Base-by-base conservation (phyloP, 2,797 vertebrate species). In the Pseudochirops cupreus region DNA sequence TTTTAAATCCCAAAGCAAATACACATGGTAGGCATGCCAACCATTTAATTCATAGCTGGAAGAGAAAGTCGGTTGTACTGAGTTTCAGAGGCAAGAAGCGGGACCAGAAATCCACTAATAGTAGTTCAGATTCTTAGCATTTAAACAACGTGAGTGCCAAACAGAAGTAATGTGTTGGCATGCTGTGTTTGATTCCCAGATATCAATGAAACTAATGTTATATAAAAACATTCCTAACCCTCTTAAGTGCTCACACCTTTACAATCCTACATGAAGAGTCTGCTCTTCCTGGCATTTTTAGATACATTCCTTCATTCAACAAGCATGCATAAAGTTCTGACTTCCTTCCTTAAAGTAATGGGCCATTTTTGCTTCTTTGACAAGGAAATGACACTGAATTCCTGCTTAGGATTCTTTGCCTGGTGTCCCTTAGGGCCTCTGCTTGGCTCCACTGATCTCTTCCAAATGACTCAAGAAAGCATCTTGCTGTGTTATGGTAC, bases 391-490 rank as follows among this genome's bases (percentile, higher is more conserved):
- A 29, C 5, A 46, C 12, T 21, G 52, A 50, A 11, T 57, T 33
- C 67, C n/a, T 26, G 93, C 96, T 87, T 54, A 93, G n/a, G 91
- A 14, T 67, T 56, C 24, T 94, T 87, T 67, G 16, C 56, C 21
- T 1, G 54, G n/a, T 67, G 95, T 97, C 56, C 96, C 56, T 93
- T 87, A 50, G 55, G 74, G 31, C 31, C 4, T 46, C 96, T 96
- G 56, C 93, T 96, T 95, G 95, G 95, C 82, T 93, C 96, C 62
- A 62, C 39, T 97, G 92, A 95, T 55, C 98, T 39, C 62, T 97
- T 74, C 95, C 95, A 96, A 16, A 53, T 94, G 94, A 92, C 94
- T 96, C 96, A 97, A 98, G 95, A 54, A 97, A 96, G 93, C 91
- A 94, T 89, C 13, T 87, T n/a, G 3, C 55, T 90, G 39, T 97